Conservation (phyloP, 2,888 invertebrate species). For the Piscicola geometra region DNA sequence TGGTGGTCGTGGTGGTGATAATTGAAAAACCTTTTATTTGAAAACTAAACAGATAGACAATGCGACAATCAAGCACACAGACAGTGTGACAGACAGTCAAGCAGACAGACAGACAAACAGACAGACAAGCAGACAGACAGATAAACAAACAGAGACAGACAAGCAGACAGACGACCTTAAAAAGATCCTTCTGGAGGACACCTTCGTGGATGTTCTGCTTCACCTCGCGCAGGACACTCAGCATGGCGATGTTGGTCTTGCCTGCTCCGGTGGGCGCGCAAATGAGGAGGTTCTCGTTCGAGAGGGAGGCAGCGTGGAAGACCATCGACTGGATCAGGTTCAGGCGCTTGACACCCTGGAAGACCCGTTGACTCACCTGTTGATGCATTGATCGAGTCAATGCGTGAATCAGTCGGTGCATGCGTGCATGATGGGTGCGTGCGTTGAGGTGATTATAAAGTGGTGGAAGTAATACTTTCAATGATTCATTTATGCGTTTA, state of each 20-base stretch:
- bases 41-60: constrained; percentile 1
- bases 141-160: too few species aligned
- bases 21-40: background rate
- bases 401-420: background rate
- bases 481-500: background rate
- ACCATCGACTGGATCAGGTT: constrained; percentile 95
- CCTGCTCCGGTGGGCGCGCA: constrained; percentile 87
- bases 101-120: too few species aligned
- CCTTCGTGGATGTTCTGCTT: constrained; percentile 70
- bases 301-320: constrained; percentile 86
- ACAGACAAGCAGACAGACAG: too few species aligned
- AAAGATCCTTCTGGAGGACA: constrained; percentile 79
- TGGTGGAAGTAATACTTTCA: background rate
- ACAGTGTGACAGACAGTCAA: background rate
- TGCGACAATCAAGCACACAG: background rate
- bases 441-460: background rate
- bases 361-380: constrained; percentile 79
- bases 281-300: constrained; percentile 91
- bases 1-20: too few species aligned
- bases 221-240: constrained; percentile 84
- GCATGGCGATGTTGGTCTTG: constrained; percentile 94
- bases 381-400: too few species aligned
- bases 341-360: constrained; percentile 75
- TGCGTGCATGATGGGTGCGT: background rate
- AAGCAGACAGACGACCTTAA: too few species aligned